Percentiles rank a stretch among this genome's conserved stretches.
Evolutionary conservation across 2,888 invertebrate species (phyloP).

Genomic region (Andricus quercusramuli): DNA sequence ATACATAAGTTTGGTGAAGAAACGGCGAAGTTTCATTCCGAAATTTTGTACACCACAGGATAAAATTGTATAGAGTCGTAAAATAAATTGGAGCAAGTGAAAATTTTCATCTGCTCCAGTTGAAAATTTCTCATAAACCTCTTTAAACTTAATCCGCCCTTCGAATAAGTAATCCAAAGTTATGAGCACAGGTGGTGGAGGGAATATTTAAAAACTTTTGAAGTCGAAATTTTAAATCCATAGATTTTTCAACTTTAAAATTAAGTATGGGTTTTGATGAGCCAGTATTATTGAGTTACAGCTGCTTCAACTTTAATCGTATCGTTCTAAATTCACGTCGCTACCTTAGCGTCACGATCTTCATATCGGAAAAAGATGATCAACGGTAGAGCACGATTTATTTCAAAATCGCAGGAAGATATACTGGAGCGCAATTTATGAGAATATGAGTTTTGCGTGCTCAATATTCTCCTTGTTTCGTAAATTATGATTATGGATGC

Average conservation of each 20-base stretch:
- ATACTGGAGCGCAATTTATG: no score
- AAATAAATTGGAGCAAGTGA: slow-evolving; percentile 1
- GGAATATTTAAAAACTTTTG: not conserved
- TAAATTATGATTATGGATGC: no score
- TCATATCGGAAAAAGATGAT: no score
- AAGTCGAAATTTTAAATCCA: not conserved
- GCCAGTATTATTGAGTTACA: not conserved
- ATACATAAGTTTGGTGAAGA: not conserved
- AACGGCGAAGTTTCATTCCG: not conserved
- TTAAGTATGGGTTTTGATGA: slow-evolving; percentile 3
- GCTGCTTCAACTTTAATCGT: not conserved
- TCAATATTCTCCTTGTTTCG: no score
- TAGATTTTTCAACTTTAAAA: slow-evolving; percentile 13
- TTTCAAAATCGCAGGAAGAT: no score
- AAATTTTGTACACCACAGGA: not conserved
- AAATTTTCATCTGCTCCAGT: not conserved
- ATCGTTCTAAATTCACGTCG: not conserved
- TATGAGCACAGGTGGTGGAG: not conserved
- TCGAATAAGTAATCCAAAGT: not conserved
- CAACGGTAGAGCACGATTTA: no score
- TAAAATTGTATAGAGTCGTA: slow-evolving; percentile 3
- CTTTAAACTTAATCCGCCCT: not conserved
- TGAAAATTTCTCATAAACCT: not conserved
- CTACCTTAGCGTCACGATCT: not conserved
- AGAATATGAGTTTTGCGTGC: no score